Conservation (phyloP, 1,140 invertebrate species). For the Triops longicaudatus region DNA sequence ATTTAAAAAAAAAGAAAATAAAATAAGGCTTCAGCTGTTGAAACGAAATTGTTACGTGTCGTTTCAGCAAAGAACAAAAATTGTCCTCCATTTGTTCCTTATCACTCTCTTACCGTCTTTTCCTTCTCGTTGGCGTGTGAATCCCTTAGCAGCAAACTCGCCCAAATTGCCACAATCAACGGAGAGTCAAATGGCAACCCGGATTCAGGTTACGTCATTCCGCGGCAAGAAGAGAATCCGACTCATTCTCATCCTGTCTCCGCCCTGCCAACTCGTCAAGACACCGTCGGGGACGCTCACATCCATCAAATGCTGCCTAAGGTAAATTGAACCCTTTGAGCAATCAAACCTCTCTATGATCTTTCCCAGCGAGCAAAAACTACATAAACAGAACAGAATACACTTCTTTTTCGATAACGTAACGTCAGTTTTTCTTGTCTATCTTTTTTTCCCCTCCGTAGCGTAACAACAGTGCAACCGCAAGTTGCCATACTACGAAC, state of each 20-base stretch:
- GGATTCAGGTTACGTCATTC: constrained; percentile 65
- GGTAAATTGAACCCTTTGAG: neutral
- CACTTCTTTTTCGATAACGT: neutral
- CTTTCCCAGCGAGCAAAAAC: neutral
- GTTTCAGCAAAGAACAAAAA: too few species aligned
- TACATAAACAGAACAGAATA: neutral
- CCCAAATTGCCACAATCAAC: constrained; percentile 20
- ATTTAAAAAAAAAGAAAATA: too few species aligned
- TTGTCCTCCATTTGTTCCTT: neutral
- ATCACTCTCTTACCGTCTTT: neutral
- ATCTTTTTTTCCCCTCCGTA: constrained; percentile 6
- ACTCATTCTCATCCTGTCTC: neutral
- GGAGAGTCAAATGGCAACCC: constrained; percentile 64
- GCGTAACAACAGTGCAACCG: constrained; percentile 30
- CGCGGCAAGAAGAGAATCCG: constrained; percentile 36
- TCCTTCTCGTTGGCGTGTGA: neutral
- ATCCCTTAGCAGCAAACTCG: constrained; percentile 16
- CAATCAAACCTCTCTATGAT: too few species aligned
- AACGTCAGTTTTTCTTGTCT: neutral
- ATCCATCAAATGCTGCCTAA: neutral
- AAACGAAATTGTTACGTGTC: too few species aligned
- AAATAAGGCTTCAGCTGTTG: too few species aligned
- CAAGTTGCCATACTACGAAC: constrained; percentile 35
- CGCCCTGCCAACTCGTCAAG: constrained; percentile 1
- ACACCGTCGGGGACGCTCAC: neutral